A percentile compares a stretch with the other conserved stretches of the same genome.
phyloP scores from a whole-genome alignment of 2,888 invertebrate species.

The Leptinotarsa juncta region DNA sequence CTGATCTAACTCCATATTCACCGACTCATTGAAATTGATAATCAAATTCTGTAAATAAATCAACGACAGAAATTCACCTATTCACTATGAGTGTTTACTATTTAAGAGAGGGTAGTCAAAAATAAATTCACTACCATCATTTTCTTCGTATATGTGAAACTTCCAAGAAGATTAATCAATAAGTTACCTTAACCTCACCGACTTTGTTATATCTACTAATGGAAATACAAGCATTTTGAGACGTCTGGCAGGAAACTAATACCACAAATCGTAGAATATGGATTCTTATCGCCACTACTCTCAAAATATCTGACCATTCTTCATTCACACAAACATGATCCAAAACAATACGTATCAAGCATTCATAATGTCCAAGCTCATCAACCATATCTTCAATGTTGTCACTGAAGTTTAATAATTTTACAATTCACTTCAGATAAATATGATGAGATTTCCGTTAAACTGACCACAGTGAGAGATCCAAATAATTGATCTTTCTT shows the following conservation, averaged over 20 bases:
- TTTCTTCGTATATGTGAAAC: no score
- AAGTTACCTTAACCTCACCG: no score
- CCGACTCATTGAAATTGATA: no score
- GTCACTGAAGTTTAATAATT: conserved; percentile 5
- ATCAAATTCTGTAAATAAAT: no score
- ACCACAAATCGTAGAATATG: neutral
- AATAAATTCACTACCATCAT: no score
- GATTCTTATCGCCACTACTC: neutral
- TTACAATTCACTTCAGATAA: neutral
- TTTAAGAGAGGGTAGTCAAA: no score
- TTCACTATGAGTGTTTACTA: no score
- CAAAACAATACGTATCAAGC: neutral
- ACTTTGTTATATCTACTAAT: no score
- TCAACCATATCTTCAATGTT: conserved; percentile 7
- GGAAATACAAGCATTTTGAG: no score
- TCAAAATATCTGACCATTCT: neutral
- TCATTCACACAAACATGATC: neutral
- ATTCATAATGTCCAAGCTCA: neutral
- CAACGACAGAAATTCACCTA: no score
- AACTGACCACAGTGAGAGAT: neutral
- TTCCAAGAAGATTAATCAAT: no score
- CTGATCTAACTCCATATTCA: no score
- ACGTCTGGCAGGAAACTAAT: neutral
- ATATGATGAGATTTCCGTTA: neutral
- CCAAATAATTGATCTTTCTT: neutral